Evolutionary conservation across 1,140 invertebrate genomes (phyloP).

Genomic region (Microvelia longipes): DNA sequence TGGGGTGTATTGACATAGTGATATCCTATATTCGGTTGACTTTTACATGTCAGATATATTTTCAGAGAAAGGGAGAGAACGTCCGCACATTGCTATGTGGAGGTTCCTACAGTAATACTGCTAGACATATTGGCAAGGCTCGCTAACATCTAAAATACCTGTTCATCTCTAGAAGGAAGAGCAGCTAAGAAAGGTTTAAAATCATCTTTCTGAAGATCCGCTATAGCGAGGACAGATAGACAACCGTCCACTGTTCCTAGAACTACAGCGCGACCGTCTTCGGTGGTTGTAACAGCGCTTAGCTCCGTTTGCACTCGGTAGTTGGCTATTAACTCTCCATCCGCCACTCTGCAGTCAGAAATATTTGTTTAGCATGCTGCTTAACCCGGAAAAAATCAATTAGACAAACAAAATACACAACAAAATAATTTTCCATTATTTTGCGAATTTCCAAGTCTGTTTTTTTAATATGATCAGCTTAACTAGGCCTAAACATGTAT

Average conservation of each 20-base stretch:
- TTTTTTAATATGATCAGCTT: too few relatives aligned
- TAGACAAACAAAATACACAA: neutral
- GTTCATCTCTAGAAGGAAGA: slow-evolving; percentile 54
- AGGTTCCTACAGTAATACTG: too few relatives aligned
- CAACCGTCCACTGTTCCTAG: slow-evolving; percentile 87
- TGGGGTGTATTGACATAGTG: too few relatives aligned
- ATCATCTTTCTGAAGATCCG: slow-evolving; percentile 53
- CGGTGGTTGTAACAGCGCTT: slow-evolving; percentile 65
- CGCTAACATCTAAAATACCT: slow-evolving; percentile 32
- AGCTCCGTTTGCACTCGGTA: slow-evolving; percentile 83
- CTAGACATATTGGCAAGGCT: too few relatives aligned
- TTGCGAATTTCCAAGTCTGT: too few relatives aligned
- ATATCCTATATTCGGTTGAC: too few relatives aligned
- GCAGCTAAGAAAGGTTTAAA: slow-evolving; percentile 46
- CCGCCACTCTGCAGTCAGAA: slow-evolving; percentile 61
- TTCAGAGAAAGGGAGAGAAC: too few relatives aligned
- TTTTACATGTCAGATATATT: too few relatives aligned
- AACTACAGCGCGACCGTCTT: slow-evolving; percentile 65
- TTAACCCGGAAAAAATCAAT: neutral
- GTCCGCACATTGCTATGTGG: too few relatives aligned
- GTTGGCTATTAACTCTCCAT: slow-evolving; percentile 81
- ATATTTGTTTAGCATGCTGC: neutral
- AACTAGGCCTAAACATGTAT: too few relatives aligned
- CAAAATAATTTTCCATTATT: too few relatives aligned
- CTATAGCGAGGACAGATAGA: slow-evolving; percentile 76